Base-by-base conservation (phyloP, 2,888 invertebrate genomes). In the Chloroclysta siterata region DNA sequence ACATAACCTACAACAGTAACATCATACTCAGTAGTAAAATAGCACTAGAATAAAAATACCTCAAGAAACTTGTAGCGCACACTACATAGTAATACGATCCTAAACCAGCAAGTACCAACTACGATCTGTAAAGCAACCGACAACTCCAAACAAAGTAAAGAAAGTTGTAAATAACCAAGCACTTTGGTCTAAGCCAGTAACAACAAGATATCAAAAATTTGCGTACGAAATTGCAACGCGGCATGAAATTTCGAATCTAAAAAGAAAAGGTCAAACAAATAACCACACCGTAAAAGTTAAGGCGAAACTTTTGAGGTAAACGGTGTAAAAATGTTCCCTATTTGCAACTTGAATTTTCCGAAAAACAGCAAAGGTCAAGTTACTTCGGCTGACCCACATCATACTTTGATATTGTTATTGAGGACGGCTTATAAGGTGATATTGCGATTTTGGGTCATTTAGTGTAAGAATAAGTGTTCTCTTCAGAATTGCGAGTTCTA, bases 321-420 rank as follows among this genome's bases (percentile, higher is more conserved):
- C 60, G 53, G 47, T 65, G 57, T 52, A 60, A 65, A 52, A 57
- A 60, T 64, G 28, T 54, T 53, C 33, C 33, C 48, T 15, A 33
- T 60, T 65, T 29, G 46, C 56, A 60, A 39, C 53, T 53, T 39
- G 36, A 65, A 48, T 60, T 44, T 62, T 7, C 42, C 29, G 22
- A 56, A 60, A 58, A 57, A 50, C 44, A 51, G 55, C 44, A 52
- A 51, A 48, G 64, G 52, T 54, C 54, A 48, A 42, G 57, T 58
- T 51, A 57, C 48, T 56, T 48, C 17, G 22, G 53, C 57, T 60
- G 64, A 66, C 70, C 68, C 68, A 60, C 63, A 63, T 68, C 68
- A 68, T 64, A 62, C 64, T 60, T 64, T 62, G 66, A 65, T 64
- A 63, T 59, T 70, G 64, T 66, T 66, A 63, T 70, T 68, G 63